These are phyloP conservation scores for Vicugna pacos DNA, from an alignment of 2,113 vertebrate genomes.

Conservation along the genomic window DNA sequence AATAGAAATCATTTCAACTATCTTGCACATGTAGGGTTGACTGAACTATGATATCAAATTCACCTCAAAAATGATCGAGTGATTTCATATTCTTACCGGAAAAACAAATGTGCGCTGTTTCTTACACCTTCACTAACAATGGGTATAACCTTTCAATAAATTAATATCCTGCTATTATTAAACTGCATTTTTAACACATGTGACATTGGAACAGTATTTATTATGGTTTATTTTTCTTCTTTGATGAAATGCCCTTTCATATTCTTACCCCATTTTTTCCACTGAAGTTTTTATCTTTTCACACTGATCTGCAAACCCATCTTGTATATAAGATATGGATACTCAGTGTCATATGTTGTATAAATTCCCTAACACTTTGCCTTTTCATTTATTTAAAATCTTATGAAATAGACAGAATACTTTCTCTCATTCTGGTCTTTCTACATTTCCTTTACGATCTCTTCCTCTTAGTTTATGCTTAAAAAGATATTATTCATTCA, in stretches of 20 bases:
- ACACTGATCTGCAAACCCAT: neutral
- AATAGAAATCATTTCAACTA: neutral
- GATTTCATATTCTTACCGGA: neutral
- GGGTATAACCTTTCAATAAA: neutral
- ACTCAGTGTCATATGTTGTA: neutral
- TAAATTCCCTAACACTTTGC: neutral
- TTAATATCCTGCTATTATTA: neutral
- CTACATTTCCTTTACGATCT: neutral
- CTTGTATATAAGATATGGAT: neutral
- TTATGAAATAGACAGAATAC: neutral
- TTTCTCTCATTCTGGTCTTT: neutral
- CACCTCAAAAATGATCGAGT: neutral
- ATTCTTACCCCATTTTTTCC: neutral
- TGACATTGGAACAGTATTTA: neutral
- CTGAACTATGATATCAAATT: neutral
- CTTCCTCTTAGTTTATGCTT: neutral
- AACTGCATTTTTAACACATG: neutral
- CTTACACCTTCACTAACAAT: neutral
- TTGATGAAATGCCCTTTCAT: neutral
- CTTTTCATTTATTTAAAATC: constrained; percentile 5
- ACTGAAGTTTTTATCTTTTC: neutral
- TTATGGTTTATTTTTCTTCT: neutral
- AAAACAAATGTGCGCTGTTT: neutral
- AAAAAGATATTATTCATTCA: neutral
- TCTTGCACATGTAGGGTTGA: neutral